Base-by-base conservation (phyloP, 1,140 invertebrate genomes). In the Drosophila watanabei region DNA sequence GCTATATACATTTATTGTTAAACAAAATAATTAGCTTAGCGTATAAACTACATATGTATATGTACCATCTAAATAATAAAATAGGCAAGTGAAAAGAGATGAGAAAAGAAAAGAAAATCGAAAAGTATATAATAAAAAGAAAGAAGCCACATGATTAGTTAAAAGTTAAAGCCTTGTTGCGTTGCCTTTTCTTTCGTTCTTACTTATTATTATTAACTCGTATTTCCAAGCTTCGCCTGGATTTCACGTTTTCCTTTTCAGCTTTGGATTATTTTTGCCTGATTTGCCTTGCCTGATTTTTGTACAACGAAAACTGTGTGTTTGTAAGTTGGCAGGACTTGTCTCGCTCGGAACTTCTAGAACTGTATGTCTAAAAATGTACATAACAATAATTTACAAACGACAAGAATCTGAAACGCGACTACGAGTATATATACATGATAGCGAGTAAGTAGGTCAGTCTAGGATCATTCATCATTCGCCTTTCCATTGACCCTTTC, bases 1-100 rank as follows among this genome's bases (percentile, higher is more conserved):
- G 85, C 85, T 88, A 89, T 88, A 89, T 78, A 84, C 85, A 89
- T 75, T 88, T 89, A 88, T 88, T 88, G 84, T 88, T 88, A 88
- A 88, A 88, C 80, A 88, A 88, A 80, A 88, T 88, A 88, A 71
- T 89, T 88, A 88, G 84, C 80, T 79, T 88, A 88, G 84, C 84
- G 62, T 89, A 84, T 88, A 87, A 86, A 87, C 75, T 87, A 87
- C 80, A 82, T 86, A 86, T 86, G 79, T 86, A 86, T 84, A 87
- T 84, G 85, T 87, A 87, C 77, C 80, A 87, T 80, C 79, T 84
- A 56, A 88, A 88, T 81, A 88, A 72, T 72, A 79, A 66, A 56
- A 80, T 88, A 88, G 80, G 85, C 59, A 75, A 80, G 82, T 82
- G 82, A 86, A 80, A 52, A 52, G n/a, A 52, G n/a, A 52, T 13